A percentile compares a stretch with the other conserved stretches of the same genome.
These are phyloP conservation scores for Whitmania pigra DNA, from an alignment of 1,140 invertebrate species.

Conservation along the genomic window DNA sequence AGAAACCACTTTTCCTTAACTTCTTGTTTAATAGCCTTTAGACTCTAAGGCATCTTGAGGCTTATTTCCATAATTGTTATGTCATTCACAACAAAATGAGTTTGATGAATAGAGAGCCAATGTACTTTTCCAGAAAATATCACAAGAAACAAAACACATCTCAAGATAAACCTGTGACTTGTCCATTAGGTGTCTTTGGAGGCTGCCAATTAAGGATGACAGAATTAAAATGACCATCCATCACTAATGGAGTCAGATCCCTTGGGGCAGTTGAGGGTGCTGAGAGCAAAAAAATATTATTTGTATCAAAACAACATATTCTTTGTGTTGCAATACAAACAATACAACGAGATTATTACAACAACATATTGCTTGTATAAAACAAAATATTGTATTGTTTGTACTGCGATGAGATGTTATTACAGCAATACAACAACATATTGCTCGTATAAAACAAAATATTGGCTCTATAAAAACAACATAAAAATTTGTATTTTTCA, in stretches of 20 bases:
- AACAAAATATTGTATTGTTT: too few relatives aligned
- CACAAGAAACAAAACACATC: neutral
- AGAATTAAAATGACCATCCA: conserved; percentile 49
- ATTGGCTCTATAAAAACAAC: too few relatives aligned
- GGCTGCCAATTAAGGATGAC: conserved; percentile 75
- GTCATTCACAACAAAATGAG: neutral
- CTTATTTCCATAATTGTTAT: neutral
- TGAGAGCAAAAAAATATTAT: conserved; percentile 26
- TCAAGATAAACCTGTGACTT: conserved; percentile 49
- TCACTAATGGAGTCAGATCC: conserved; percentile 63
- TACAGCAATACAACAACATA: too few relatives aligned
- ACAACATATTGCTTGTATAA: too few relatives aligned
- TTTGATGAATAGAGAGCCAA: neutral
- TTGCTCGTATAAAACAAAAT: too few relatives aligned
- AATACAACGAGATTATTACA: too few relatives aligned
- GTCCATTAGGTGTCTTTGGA: conserved; percentile 71
- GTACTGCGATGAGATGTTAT: too few relatives aligned
- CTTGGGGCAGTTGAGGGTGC: conserved; percentile 53
- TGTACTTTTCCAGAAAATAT: neutral
- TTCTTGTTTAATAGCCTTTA: too few relatives aligned
- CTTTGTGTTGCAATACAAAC: too few relatives aligned
- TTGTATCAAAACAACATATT: neutral
- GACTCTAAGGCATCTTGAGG: neutral
- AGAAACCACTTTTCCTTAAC: too few relatives aligned
- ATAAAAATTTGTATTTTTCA: neutral